Conservation (phyloP, 2,113 vertebrate genomes). For the Epinephelus cyanopodus region DNA sequence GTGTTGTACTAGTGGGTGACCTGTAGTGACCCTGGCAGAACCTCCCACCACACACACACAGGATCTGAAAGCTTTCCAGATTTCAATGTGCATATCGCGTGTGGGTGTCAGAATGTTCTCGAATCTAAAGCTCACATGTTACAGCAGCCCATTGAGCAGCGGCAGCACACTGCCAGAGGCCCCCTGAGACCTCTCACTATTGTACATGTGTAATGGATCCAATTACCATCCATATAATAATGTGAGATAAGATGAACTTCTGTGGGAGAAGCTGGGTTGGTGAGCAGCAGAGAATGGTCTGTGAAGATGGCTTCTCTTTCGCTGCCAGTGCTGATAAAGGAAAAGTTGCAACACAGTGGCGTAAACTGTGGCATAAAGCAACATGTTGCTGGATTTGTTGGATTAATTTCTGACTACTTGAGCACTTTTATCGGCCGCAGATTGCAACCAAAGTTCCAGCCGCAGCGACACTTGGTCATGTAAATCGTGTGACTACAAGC, state of each 20-base stretch:
- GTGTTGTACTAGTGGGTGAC: constrained; percentile 33
- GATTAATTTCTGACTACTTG: constrained; percentile 32
- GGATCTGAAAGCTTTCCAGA: constrained; percentile 57
- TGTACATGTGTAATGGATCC: constrained; percentile 3
- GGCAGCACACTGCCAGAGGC: constrained; percentile 22
- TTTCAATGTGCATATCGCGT: background rate
- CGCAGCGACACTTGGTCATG: constrained; percentile 36
- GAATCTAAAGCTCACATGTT: constrained; percentile 50
- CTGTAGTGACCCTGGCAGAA: constrained; percentile 46
- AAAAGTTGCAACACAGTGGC: background rate
- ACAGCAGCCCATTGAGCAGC: constrained; percentile 32
- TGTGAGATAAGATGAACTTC: constrained; percentile 2
- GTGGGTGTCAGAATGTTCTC: constrained; percentile 53
- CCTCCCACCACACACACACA: constrained; percentile 23
- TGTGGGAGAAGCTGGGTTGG: background rate
- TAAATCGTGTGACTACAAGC: constrained; percentile 45
- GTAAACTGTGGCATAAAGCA: constrained; percentile 6
- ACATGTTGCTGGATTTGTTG: constrained; percentile 20
- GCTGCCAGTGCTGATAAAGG: background rate
- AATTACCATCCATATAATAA: background rate
- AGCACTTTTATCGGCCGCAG: constrained; percentile 29
- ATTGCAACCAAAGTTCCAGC: constrained; percentile 26
- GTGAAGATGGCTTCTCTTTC: background rate
- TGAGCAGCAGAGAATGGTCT: background rate
- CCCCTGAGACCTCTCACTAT: constrained; percentile 11